Conservation (phyloP, 2,797 vertebrate species). For the Anguilla marmorata region DNA sequence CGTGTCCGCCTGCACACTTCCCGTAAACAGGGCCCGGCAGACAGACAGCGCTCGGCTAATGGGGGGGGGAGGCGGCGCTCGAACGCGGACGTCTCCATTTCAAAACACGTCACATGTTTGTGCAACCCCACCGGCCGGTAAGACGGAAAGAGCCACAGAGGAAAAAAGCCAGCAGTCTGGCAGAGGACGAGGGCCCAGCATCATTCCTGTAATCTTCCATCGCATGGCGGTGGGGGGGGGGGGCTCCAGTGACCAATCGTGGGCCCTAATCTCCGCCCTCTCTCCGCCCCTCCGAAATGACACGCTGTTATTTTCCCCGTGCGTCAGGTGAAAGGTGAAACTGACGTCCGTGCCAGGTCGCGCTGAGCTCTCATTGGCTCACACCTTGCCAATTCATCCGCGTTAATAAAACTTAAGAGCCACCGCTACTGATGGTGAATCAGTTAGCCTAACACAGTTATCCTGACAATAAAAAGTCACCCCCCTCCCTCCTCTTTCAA, state of each 20-base stretch:
- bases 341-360: not conserved
- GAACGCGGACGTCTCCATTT: not conserved
- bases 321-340: not conserved
- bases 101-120: not conserved
- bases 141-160: not conserved
- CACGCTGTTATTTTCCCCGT: not conserved
- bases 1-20: not conserved
- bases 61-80: not conserved
- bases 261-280: not conserved
- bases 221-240: not conserved
- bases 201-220: conserved; percentile 22
- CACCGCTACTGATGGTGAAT: not conserved
- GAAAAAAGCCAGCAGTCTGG: not conserved
- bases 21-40: not conserved
- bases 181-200: not conserved
- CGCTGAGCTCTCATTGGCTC: not conserved
- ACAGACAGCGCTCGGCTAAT: not conserved
- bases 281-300: not conserved
- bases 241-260: not conserved
- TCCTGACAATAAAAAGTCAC: not conserved
- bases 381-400: not conserved
- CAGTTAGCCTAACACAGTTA: not conserved
- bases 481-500: not conserved
- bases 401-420: not conserved
- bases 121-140: not conserved